Evolutionary conservation across 2,113 vertebrate genomes (phyloP), one percentile per base, ranked within the genome.

Genomic region (Arvicanthis niloticus): DNA sequence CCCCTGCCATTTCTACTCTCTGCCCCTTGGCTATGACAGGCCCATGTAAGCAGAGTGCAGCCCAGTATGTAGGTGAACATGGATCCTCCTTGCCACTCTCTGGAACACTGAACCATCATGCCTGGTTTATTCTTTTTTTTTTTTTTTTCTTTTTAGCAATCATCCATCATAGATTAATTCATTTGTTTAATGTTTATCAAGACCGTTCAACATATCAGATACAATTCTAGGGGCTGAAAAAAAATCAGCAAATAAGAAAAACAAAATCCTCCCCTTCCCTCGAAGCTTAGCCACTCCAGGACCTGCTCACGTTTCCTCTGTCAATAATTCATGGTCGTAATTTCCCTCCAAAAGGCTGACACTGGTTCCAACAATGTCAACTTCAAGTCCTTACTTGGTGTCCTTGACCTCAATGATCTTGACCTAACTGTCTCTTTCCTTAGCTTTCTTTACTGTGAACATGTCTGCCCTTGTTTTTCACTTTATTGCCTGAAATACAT

Each of bases 301-400:
- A 60, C 3, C n/a, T 88, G 82, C 31, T 82, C 29, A 51, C n/a
- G 84, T 93, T 82, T 53, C 65, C 87, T 91, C 45, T 17, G 45
- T 3, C 75, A 77, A 48, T 81, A 82, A 89, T 92, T 29, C 80
- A 15, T 42, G 60, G 56, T 53, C n/a, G 85, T 12, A 26, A 62
- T 67, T 95, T 82, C 67, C 93, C 73, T 94, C 92, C 85, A 91
- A 58, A 93, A 92, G 65, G 24, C 48, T 75, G 72, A 94, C 40
- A 81, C 0, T 77, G 53, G 76, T 76, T 88, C 87, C 34, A 88
- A 90, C 24, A 72, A 19, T 58, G 21, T 82, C 89, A 94, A 92
- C 62, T 65, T 45, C 31, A 60, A 82, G 85, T 40, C 21, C 51
- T 88, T 92, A 92, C 60, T 95, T 82, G 72, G 78, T 90, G 45